Evolutionary conservation across 2,797 vertebrate genomes (phyloP), one percentile per base, ranked within the genome.

Genomic region (Borostomias antarcticus): DNA sequence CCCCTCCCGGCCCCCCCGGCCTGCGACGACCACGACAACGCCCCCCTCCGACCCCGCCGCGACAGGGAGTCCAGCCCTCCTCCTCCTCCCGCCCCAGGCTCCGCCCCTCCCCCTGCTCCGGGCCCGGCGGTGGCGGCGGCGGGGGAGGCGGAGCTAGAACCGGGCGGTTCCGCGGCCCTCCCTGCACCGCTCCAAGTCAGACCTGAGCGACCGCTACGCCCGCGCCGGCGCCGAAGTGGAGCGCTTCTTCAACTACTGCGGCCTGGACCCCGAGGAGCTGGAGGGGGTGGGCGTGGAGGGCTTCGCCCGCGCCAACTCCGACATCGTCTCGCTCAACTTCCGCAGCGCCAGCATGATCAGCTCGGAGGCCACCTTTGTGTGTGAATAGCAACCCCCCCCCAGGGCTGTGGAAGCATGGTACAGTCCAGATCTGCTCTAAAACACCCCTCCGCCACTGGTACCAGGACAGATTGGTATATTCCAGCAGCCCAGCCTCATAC

Each of bases 191-290:
- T 99, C 97, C 0, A 98, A 98, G 83, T 99, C 97, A 0, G 98
- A 99, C 90, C 89, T 99, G 84, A 98, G 96, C 0, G 96, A 98
- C 87, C 91, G 97, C 2, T 96, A 97, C 10, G 96, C 97, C 70
- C 93, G 98, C 0, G 95, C 96, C 0, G 95, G 97, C 0, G 96
- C 97, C 0, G 98, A 99, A 0, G 95, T 98, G 25, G 98, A 99
- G 64, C 91, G 95, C 33, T 99, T 99, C 91, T 99, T 99, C 88
- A 99, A 98, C 90, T 97, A 98, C 91, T 98, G 98, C 1, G 98
- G 98, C 79, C 93, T 99, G 69, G 98, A 99, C 89, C 96, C 96
- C 0, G 97, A 98, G 78, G 96, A 99, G 88, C 93, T 98, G 82
- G 96, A 98, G 83, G 94, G 93, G 4, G 94, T 97, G 0, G 95